Conservation (phyloP, 2,797 vertebrate species). For the Synanceia verrucosa region DNA sequence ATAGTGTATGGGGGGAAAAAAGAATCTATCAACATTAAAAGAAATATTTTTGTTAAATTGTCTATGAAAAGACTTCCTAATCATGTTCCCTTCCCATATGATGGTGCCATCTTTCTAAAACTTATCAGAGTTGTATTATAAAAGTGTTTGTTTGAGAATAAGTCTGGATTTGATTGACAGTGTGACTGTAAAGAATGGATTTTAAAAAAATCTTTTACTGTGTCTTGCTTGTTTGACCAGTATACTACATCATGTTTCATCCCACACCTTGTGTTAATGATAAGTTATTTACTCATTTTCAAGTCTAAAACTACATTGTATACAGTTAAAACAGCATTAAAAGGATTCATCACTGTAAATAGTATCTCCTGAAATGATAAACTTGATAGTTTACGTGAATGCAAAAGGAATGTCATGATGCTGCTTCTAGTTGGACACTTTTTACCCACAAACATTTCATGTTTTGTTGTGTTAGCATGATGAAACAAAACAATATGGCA, state of each 20-base stretch:
- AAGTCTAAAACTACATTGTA: not conserved
- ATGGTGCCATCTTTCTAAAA: conserved; percentile 78
- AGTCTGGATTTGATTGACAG: conserved; percentile 54
- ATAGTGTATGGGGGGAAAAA: conserved; percentile 58
- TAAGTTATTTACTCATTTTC: not conserved
- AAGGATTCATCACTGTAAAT: not conserved
- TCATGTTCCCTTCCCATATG: conserved; percentile 65
- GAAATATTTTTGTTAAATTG: conserved; percentile 75
- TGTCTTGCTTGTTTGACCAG: conserved; percentile 34
- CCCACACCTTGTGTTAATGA: not conserved
- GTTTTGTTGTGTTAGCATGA: not conserved
- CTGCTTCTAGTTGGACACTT: not conserved
- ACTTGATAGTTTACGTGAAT: not conserved
- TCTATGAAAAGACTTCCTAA: conserved; percentile 44
- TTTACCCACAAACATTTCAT: too few relatives aligned
- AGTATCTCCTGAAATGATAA: not conserved
- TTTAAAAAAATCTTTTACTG: conserved; percentile 42
- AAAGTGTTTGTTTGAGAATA: conserved; percentile 65
- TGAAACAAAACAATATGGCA: not conserved
- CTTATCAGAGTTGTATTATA: conserved; percentile 71
- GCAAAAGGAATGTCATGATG: not conserved
- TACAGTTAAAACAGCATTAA: not conserved
- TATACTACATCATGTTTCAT: not conserved
- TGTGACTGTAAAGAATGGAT: conserved; percentile 70
- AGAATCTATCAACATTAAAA: conserved; percentile 62